These are phyloP conservation scores for Antennarius striatus DNA, from an alignment of 2,113 vertebrate species.

Conservation along the genomic window DNA sequence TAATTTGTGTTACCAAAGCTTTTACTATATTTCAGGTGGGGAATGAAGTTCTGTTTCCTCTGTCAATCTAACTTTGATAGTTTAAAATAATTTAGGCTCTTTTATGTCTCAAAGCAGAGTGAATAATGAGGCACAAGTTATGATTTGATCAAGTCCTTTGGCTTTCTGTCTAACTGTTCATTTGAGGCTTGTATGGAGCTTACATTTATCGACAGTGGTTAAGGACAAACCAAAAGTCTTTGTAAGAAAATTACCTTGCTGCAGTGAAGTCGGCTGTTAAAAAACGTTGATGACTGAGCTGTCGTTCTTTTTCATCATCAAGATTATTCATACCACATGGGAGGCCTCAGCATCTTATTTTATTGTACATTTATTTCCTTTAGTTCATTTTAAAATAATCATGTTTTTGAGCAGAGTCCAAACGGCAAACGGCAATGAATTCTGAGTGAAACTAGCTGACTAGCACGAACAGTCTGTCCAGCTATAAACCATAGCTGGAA, in stretches of 20 bases:
- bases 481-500: too few relatives aligned
- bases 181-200: slow-evolving; percentile 42
- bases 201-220: slow-evolving; percentile 54
- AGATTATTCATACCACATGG: slow-evolving; percentile 46
- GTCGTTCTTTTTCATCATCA: slow-evolving; percentile 45
- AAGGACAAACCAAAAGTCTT: slow-evolving; percentile 56
- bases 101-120: slow-evolving; percentile 10
- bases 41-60: too few relatives aligned
- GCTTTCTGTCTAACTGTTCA: slow-evolving; percentile 49
- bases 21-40: too few relatives aligned
- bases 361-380: slow-evolving; percentile 51
- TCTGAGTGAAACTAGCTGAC: too few relatives aligned
- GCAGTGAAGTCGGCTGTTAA: slow-evolving; percentile 53
- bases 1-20: too few relatives aligned
- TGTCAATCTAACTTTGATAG: slow-evolving; percentile 11
- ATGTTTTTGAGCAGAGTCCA: too few relatives aligned
- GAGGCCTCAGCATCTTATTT: slow-evolving; percentile 41
- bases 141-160: slow-evolving; percentile 50
- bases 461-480: too few relatives aligned
- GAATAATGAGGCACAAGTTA: slow-evolving; percentile 36
- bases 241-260: slow-evolving; percentile 66
- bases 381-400: slow-evolving; percentile 9
- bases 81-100: slow-evolving; percentile 17
- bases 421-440: too few relatives aligned
- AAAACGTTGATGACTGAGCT: slow-evolving; percentile 50